phyloP scores from a whole-genome alignment of 2,888 invertebrate genomes.

The Morpho deidamia region DNA sequence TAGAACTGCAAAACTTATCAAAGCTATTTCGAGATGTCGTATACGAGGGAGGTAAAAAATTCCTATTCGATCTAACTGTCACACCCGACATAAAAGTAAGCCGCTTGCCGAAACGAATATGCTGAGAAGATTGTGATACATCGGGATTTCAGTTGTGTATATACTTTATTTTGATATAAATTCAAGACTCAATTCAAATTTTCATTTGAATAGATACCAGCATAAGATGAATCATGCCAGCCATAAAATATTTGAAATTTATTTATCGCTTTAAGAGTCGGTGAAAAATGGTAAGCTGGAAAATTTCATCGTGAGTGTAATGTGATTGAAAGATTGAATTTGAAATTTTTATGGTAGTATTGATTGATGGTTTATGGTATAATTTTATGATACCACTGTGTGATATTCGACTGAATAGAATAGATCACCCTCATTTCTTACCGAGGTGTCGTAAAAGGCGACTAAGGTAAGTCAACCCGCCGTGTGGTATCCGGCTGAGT shows the following conservation, averaged over 20 bases:
- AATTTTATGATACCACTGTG: no score
- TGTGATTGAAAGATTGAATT: conserved; percentile 31
- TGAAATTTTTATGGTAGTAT: conserved; percentile 17
- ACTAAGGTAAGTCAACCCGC: no score
- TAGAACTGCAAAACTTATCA: neutral
- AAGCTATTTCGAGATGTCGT: conserved; percentile 50
- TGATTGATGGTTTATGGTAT: neutral
- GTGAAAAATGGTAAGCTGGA: conserved; percentile 35
- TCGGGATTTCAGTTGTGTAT: conserved; percentile 1
- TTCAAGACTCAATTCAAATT: conserved; percentile 4
- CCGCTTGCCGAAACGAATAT: conserved; percentile 47
- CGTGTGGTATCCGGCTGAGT: no score
- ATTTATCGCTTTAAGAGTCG: conserved; percentile 35
- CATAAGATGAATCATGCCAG: conserved; percentile 16
- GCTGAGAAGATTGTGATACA: conserved; percentile 5
- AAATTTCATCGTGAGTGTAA: conserved; percentile 28
- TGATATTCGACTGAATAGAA: no score
- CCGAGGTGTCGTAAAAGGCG: no score
- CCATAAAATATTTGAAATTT: conserved; percentile 25
- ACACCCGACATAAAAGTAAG: conserved; percentile 50
- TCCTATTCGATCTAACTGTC: conserved; percentile 56
- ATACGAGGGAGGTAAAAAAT: conserved; percentile 60
- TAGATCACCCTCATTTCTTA: no score
- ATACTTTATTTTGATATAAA: conserved; percentile 4
- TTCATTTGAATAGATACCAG: conserved; percentile 8